Evolutionary conservation across 2,113 vertebrate species (phyloP), one percentile per base, ranked within the genome.

Genomic region (Rhinopithecus roxellana): DNA sequence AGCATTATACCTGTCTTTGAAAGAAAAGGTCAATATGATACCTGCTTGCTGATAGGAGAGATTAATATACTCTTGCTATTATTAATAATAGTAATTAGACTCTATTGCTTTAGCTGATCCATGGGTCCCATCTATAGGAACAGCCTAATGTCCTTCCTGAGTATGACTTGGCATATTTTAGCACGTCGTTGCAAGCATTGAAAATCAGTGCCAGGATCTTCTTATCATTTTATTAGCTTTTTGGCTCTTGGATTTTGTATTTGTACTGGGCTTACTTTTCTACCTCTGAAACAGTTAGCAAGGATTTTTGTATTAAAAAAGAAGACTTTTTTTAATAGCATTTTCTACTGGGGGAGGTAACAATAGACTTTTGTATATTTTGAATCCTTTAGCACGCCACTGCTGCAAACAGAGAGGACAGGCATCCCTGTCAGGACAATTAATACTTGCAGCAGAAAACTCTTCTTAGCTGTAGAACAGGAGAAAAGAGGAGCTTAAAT

Each of bases 71-170:
- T 93, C 94, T 96, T 96, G 38, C 74, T 98, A 83, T 94, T 97
- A 98, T 97, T 98, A 97, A 97, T 97, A 98, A 94, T 93, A 97
- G 90, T 97, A 97, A 97, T 97, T 97, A 89, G 85, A 75, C 78
- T 94, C 81, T 93, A 97, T 74, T 97, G 79, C 90, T 85, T 82
- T 91, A 82, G 67, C 78, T 96, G 95, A 95, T 97, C 67, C 45
- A 43, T 87, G 79, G 72, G 88, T 93, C 89, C 59, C 94, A 85
- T 96, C 97, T 98, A 93, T 79, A 88, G 83, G 70, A 96, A 95
- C 72, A 97, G 23, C 25, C 55, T 95, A 96, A 93, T 91, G 84
- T 97, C 94, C 95, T 97, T 96, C 20, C 84, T 95, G 78, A 93
- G 85, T 89, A 97, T 98, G 98, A 97, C 67, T 96, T 93, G 96